Evolutionary conservation across 2,113 vertebrate species (phyloP), one percentile per base, ranked within the genome.

Genomic region (Ceyx cyanopectus): DNA sequence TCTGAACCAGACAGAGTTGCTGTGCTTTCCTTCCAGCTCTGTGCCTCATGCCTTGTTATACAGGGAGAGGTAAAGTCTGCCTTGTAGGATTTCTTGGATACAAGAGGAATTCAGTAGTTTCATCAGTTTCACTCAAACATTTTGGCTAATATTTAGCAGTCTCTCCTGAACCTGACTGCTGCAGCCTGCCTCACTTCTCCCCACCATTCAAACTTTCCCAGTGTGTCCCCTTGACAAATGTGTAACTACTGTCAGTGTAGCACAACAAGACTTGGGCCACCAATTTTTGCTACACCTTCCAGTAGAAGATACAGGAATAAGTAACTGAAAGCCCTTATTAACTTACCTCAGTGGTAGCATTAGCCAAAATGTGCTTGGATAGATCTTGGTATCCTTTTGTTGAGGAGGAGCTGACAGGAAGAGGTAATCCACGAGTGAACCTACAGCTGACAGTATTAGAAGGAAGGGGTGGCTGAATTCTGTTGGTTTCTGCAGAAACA

Each of bases 261-360:
- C 66, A 58, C 23, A 61, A 26, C 14, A 43, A 54, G 60, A n/a
- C n/a, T 68, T 56, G 23, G 53, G 21, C 16, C 68, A 56, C 19
- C 14, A 4, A 3, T 29, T 89, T 86, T 72, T 53, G 43, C 30
- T 43, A 51, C 13, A 61, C 4, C 7, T 60, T 58, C 96, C 32
- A 63, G 30, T 5, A 76, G 30, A 17, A 75, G 22, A 7, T 7
- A 30, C 1, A 60, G 24, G 20, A 57, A 22, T 46, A 86, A 57
- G 12, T 57, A 21, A 90, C 54, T 79, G 62, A 91, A 57, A 81
- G 63, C 14, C 27, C 17, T 60, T 30, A 26, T 75, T 57, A 79
- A 83, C 96, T 96, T 96, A 99, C 99, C 96, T 99, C 98, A 12
- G 98, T 97, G 73, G 98, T 94, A 66, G 98, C 98, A 54, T 96